Evolutionary conservation across 2,888 invertebrate species (phyloP), one percentile per base, ranked within the genome.

Genomic region (Clistopyga incitator): DNA sequence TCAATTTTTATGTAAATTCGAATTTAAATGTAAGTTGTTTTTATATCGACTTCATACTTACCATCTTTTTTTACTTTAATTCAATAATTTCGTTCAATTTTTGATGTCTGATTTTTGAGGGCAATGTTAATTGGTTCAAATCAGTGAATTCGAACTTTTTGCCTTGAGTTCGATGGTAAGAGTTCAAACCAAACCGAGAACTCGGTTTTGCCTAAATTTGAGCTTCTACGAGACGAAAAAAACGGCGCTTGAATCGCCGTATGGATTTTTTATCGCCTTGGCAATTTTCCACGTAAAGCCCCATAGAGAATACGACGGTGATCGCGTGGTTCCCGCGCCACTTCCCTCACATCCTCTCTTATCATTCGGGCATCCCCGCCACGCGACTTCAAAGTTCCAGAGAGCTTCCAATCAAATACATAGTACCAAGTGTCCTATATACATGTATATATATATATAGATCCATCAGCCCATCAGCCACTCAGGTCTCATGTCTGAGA

Each of bases 331-430:
- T 92, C 92, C 92, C 92, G 92, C 92, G 92, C 89, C 92, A 92
- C 91, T 92, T 92, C 88, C 88, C 89, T 87, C 87, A 92, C 92
- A 92, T 92, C 92, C 92, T 92, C 92, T 92, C 91, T 90, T 84
- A 86, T 88, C 89, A 91, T 90, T 90, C 90, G 87, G 88, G 88
- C 52, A 34, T 72, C 64, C 79, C 79, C 78, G 61, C 74, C 74
- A 68, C 71, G 45, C 81, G 47, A 67, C 74, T 68, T 52, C 59
- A n/a, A 67, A 23, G 42, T 23, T 77, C 65, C 78, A 56, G 56
- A 56, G 56, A 45, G 47, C 56, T 71, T 71, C 81, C 75, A 76
- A 78, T 42, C 71, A 78, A 79, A 81, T 72, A 78, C 75, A 78
- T 77, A 54, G 52, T 52, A 15, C 18, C 18, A 20, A 18, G 10